Base-by-base conservation (phyloP, 2,797 vertebrate genomes). In the Huso huso region DNA sequence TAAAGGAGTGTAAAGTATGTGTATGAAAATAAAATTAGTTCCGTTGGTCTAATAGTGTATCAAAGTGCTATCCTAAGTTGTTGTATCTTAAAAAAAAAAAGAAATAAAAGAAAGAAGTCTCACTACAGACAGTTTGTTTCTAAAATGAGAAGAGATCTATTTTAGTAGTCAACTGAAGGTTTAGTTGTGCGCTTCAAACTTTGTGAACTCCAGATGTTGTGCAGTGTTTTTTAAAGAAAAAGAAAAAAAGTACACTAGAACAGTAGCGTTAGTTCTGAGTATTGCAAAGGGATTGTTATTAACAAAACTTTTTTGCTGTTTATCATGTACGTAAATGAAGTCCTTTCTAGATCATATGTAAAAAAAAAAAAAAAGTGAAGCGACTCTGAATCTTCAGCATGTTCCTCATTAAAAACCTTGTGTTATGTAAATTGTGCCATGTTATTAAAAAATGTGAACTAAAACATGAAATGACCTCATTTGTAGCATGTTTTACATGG, bases 371-470 rank as follows among this genome's bases (percentile, higher is more conserved):
- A 78, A 81, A 83, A 83, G 82, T 83, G 84, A 85, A 92, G 92
- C 90, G 82, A 93, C 93, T 84, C 79, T 90, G 91, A 92, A 89
- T 94, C 91, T 94, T 93, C 93, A 93, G 96, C 96, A 98, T 98
- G 95, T 93, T 92, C 90, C 92, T 94, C 94, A 92, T 94, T 93
- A 93, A 93, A 92, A 88, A 23, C 87, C 91, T 93, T 95, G 95
- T 98, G 96, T 98, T 91, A 93, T 96, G 95, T 98, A 95, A 94
- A 95, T 94, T 95, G 96, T 98, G 93, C 94, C 95, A 98, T 96
- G 95, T 98, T 95, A 98, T 97, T 98, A 98, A 98, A 98, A 96
- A 96, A 93, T 94, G 93, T 95, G 94, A 97, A 95, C 93, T 91
- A 88, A 94, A 83, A 78, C 63, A 13, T 71, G 15, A 18, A 73